Evolutionary conservation across 2,888 invertebrate genomes (phyloP), one percentile per base, ranked within the genome.

Genomic region (Drepanosiphum platanoidis): DNA sequence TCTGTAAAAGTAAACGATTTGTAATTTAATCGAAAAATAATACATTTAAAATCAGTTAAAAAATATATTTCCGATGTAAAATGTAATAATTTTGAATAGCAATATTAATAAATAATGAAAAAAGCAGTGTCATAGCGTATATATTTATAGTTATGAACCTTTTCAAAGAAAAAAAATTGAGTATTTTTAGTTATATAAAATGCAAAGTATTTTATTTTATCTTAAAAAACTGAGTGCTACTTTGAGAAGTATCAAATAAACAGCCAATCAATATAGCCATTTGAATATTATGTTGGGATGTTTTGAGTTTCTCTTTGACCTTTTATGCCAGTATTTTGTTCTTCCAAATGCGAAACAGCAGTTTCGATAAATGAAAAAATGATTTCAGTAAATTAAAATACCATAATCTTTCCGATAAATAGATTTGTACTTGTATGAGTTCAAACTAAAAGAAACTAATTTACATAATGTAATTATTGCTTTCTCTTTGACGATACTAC

Each of bases 391-490:
- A 52, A 74, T 74, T 52, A 74, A 74, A 74, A 74, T 74, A 3
- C n/a, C n/a, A n/a, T 52, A 32, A 52, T 32, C 22, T 74, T 11
- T 74, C 7, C 61, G 1, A 52, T 74, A 74, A 32, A 74, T 74
- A 74, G 32, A 52, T 46, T 46, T 52, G 11, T 5, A 22, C n/a
- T 46, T 42, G 22, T 74, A 46, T 74, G 32, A 74, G 11, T 74
- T 52, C 46, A 11, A 52, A 74, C 46, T 74, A 74, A 74, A 74
- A 74, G 46, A 74, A 74, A 52, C 46, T 32, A 32, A 74, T 74
- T 52, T 74, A 34, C 11, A 74, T 74, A 74, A 74, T 74, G 13
- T 42, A 74, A 74, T 74, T 52, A 52, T 52, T 52, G 7, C 11
- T 22, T 52, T 32, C 46, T 15, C 46, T 74, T 74, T 74, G 74